A percentile compares a stretch with the other conserved stretches of the same genome.
phyloP scores from a whole-genome alignment of 1,140 invertebrate species.

The Cecropterus lyciades region DNA sequence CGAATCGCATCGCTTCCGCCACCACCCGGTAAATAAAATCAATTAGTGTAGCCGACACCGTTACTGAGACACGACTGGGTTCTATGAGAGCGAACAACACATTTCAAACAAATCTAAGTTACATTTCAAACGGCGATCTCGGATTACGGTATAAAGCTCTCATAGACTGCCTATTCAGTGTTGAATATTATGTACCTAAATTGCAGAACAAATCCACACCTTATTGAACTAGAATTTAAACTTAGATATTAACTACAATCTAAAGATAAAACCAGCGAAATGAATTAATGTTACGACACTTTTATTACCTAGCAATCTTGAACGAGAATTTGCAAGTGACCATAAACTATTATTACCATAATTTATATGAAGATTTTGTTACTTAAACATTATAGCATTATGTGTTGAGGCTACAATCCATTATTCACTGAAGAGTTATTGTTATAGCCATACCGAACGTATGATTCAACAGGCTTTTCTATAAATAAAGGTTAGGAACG shows the following conservation, averaged over 20 bases:
- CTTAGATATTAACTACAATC: background rate
- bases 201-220: background rate
- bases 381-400: constrained; percentile 19
- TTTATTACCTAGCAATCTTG: constrained; percentile 5
- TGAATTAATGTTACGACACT: constrained; percentile 1
- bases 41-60: constrained; percentile 58
- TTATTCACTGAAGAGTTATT: constrained; percentile 44
- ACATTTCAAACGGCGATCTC: background rate
- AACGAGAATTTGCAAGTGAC: constrained; percentile 10
- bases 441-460: constrained; percentile 48
- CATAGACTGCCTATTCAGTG: too few relatives aligned
- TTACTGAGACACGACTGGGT: constrained; percentile 45
- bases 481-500: constrained; percentile 65
- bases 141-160: background rate
- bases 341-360: constrained; percentile 18
- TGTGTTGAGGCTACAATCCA: constrained; percentile 17
- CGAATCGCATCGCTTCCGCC: constrained; percentile 71
- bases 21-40: constrained; percentile 69
- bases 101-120: constrained; percentile 15
- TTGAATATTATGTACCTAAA: too few relatives aligned
- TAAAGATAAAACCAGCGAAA: background rate
- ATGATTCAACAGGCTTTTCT: constrained; percentile 64
- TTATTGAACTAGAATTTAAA: background rate
- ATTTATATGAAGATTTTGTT: constrained; percentile 24
- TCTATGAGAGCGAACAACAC: constrained; percentile 40